Conservation (phyloP, 1,140 invertebrate species). For the Drosophila sp. region DNA sequence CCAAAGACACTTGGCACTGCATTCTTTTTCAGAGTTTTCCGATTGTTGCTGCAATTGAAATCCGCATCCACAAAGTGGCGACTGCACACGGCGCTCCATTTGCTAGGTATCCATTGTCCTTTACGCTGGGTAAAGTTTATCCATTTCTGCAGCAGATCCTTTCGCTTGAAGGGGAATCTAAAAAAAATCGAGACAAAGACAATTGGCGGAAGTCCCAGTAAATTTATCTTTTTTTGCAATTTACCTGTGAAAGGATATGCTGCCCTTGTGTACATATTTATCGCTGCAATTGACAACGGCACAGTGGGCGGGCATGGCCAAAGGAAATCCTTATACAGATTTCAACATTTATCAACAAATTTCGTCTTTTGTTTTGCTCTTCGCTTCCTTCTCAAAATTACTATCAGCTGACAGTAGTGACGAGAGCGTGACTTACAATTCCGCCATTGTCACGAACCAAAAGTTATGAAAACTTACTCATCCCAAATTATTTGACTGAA, state of each 20-base stretch:
- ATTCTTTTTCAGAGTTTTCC: slow-evolving; percentile 73
- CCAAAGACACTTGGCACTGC: slow-evolving; percentile 61
- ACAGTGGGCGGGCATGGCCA: slow-evolving; percentile 74
- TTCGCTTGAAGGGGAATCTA: slow-evolving; percentile 75
- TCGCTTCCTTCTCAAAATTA: not conserved
- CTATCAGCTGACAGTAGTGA: slow-evolving; percentile 31
- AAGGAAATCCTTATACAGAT: not conserved
- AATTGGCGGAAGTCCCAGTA: not conserved
- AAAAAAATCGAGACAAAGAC: not conserved
- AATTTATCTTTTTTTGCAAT: not conserved
- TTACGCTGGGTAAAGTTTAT: slow-evolving; percentile 66
- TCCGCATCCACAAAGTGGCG: slow-evolving; percentile 70
- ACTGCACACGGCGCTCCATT: slow-evolving; percentile 77
- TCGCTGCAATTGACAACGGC: slow-evolving; percentile 77
- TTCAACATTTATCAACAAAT: not conserved
- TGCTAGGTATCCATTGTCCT: slow-evolving; percentile 72
- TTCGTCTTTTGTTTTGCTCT: slow-evolving; percentile 1
- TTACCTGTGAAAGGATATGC: slow-evolving; percentile 79
- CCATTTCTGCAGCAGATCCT: slow-evolving; percentile 75
- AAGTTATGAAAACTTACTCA: too few species aligned
- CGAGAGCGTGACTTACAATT: not conserved
- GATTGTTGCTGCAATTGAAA: slow-evolving; percentile 66
- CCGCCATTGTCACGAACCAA: not conserved
- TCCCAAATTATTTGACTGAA: too few species aligned
- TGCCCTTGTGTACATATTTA: slow-evolving; percentile 77